phyloP scores from a whole-genome alignment of 37 sponge, comb jelly and placozoan species.

The Halichondria panicea region DNA sequence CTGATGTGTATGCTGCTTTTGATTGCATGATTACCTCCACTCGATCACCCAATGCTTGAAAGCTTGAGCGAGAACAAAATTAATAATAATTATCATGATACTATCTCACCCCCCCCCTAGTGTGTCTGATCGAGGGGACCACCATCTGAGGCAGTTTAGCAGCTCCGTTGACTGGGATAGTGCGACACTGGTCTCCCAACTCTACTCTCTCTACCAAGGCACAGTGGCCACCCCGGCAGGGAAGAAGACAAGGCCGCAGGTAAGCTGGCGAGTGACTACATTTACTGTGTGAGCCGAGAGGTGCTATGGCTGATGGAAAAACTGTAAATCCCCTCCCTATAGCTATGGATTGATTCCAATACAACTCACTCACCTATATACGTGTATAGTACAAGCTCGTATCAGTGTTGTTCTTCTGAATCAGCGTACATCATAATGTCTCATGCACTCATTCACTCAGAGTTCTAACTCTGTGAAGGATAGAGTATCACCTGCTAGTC shows the following conservation, averaged over 20 bases:
- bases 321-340: no score
- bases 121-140: slow-evolving; percentile 57
- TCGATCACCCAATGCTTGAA: no score
- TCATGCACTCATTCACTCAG: no score
- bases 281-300: background rate
- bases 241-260: background rate
- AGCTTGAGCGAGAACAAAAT: no score
- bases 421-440: background rate
- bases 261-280: no score
- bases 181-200: slow-evolving; percentile 1
- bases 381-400: no score
- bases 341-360: no score
- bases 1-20: no score
- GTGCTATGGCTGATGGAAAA: background rate
- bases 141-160: slow-evolving; percentile 22
- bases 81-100: no score
- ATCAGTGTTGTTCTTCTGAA: background rate
- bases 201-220: slow-evolving; percentile 52
- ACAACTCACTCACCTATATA: no score
- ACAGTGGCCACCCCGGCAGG: slow-evolving; percentile 7
- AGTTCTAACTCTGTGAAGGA: background rate
- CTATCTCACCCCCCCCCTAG: no score
- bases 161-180: slow-evolving; percentile 42
- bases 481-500: slow-evolving; percentile 32
- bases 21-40: no score